phyloP scores from a whole-genome alignment of 2,113 vertebrate genomes.

The Seriola quinqueradiata region DNA sequence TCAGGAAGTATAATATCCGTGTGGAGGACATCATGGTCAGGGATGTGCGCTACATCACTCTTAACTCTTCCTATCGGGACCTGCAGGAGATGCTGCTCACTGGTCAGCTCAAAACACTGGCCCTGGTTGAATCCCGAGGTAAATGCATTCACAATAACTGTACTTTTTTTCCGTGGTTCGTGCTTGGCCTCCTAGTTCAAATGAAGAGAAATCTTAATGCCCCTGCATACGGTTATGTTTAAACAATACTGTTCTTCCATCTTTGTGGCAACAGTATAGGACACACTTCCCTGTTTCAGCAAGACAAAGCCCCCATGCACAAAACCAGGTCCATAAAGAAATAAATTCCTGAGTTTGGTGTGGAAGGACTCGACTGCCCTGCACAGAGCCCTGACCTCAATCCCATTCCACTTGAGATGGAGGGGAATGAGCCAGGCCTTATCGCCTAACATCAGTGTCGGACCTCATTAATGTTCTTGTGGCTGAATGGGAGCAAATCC shows the following conservation, averaged over 20 bases:
- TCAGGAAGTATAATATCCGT: conserved; percentile 95
- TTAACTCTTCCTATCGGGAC: conserved; percentile 93
- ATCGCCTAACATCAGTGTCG: not conserved
- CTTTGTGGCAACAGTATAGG: too few relatives aligned
- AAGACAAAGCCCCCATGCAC: too few relatives aligned
- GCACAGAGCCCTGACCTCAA: too few relatives aligned
- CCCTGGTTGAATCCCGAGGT: conserved; percentile 86
- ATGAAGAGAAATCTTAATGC: not conserved
- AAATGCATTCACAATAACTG: not conserved
- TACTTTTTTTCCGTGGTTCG: not conserved
- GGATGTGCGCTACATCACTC: conserved; percentile 92
- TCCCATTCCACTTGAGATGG: not conserved
- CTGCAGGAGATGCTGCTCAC: conserved; percentile 90
- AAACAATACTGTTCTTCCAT: not conserved
- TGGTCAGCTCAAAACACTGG: conserved; percentile 92
- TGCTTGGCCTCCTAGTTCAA: not conserved
- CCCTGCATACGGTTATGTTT: not conserved
- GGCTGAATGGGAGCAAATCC: too few relatives aligned
- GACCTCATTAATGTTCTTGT: too few relatives aligned
- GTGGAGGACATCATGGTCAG: conserved; percentile 99
- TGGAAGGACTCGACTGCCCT: too few relatives aligned
- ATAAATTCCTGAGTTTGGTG: not conserved
- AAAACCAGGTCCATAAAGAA: not conserved
- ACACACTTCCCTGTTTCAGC: too few relatives aligned
- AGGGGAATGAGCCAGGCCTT: not conserved